Percentiles rank a stretch among this genome's conserved stretches.
Conservation (phyloP, 2,888 invertebrate species). For the Arctia plantaginis region DNA sequence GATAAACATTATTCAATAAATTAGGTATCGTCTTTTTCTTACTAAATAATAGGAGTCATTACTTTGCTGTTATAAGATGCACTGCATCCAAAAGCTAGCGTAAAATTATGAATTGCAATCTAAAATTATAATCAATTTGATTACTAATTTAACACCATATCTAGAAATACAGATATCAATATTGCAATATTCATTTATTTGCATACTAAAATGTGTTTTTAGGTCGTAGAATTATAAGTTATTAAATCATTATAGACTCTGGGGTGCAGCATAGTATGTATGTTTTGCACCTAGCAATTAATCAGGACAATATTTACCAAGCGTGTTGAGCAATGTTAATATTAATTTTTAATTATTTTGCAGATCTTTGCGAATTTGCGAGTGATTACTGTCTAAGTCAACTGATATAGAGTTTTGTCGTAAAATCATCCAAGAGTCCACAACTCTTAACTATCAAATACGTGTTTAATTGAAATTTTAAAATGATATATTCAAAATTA, state of each 20-base stretch:
- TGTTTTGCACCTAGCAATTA: constrained; percentile 6
- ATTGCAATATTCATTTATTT: constrained; percentile 15
- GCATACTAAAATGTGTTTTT: constrained; percentile 12
- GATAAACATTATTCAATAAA: neutral
- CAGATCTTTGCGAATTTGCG: neutral
- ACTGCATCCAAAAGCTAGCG: neutral
- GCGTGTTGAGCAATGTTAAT: neutral
- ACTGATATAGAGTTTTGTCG: neutral
- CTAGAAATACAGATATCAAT: constrained; percentile 10
- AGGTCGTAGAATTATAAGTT: constrained; percentile 14
- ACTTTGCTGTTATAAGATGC: neutral
- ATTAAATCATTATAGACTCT: constrained; percentile 5
- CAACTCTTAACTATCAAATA: no score
- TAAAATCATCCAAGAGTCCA: no score
- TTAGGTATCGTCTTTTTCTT: neutral
- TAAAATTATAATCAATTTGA: constrained; percentile 8
- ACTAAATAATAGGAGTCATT: neutral
- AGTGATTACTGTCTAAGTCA: neutral
- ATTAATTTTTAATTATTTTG: neutral
- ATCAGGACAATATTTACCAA: constrained; percentile 8
- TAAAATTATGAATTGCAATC: neutral
- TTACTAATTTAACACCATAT: constrained; percentile 4
- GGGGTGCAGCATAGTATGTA: constrained; percentile 12
- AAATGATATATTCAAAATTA: no score
- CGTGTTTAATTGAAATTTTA: no score